Base-by-base conservation (phyloP, 1,140 invertebrate species). In the Centruroides sculpturatus region DNA sequence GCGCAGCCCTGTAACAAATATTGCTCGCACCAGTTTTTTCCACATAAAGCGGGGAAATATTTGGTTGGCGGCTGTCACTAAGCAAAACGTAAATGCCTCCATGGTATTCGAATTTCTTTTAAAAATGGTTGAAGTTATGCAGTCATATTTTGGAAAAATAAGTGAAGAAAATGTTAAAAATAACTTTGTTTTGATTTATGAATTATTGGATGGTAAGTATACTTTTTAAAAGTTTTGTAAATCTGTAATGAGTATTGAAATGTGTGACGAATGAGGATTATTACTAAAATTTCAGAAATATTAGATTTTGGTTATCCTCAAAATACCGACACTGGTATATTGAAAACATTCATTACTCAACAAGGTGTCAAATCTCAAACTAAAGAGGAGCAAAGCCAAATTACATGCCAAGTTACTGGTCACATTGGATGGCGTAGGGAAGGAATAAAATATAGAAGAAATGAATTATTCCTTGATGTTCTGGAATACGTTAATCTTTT, bases 161-260 rank as follows among this genome's bases (percentile, higher is more conserved):
- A 97, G 94, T 0, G 97, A 99, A 74, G 97, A 99, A 75, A 99
- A 99, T 73, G 97, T 99, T 70, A 99, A 99, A 76, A 99, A 99
- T 72, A 99, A 99, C 76, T 99, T 99, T 82, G 96, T 99, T 51
- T 80, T 99, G 1, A 99, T 99, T 69, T 99, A 99, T 76, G 97
- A 99, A 78, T 77, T 99, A 66, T 80, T 99, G 48, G 97, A 99
- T 81, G 41, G 41, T 41, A 41, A 41, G 41, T 8, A 41, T 89
- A 89, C 92, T 41, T 41, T 6, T 41, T 1, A 23, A 23, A 23
- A 23, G 23, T 23, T 23, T 23, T 23, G 23, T 23, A 23, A 23
- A 23, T 23, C 7, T 5, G 23, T 34, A 55, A 55, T 47, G 6
- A 12, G 61, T 9, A 35, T 47, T 54, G 49, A 46, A 35, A 9